These are phyloP conservation scores for Butorides virescens DNA, from an alignment of 2,113 vertebrate species.

Conservation along the genomic window DNA sequence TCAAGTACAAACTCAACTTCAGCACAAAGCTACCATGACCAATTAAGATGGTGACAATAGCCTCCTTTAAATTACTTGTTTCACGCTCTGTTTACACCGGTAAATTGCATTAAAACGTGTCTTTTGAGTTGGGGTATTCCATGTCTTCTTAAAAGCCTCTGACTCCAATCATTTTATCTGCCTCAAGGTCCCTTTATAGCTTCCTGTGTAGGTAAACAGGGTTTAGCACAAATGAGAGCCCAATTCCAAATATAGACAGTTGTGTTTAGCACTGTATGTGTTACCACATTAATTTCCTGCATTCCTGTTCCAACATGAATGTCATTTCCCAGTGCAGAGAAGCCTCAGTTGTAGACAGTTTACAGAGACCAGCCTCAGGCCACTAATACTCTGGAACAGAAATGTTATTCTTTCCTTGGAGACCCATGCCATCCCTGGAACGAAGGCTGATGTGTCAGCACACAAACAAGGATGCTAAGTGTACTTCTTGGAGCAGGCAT, in stretches of 20 bases:
- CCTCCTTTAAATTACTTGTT: not conserved
- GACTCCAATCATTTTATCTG: not conserved
- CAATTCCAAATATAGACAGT: not conserved
- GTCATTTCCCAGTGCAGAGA: not conserved
- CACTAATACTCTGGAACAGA: not conserved
- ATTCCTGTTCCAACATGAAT: constrained; percentile 32
- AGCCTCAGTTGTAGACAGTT: not conserved
- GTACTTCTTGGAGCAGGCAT: not conserved
- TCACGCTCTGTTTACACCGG: not conserved
- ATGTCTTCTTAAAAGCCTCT: not conserved
- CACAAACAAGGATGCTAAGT: not conserved
- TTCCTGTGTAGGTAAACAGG: not conserved
- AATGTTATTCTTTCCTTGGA: constrained; percentile 21
- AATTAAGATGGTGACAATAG: not conserved
- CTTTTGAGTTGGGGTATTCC: not conserved
- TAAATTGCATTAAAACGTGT: not conserved
- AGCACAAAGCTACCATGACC: not conserved
- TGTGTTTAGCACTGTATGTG: not conserved
- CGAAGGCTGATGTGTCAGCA: constrained; percentile 1
- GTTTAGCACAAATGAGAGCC: not conserved
- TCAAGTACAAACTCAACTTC: not conserved
- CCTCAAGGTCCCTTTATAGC: not conserved
- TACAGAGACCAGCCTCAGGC: constrained; percentile 12
- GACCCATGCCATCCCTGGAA: constrained; percentile 12
- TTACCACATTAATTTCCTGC: constrained; percentile 34